Evolutionary conservation across 1,140 invertebrate species (phyloP).

Genomic region (Pollicipes pollicipes): DNA sequence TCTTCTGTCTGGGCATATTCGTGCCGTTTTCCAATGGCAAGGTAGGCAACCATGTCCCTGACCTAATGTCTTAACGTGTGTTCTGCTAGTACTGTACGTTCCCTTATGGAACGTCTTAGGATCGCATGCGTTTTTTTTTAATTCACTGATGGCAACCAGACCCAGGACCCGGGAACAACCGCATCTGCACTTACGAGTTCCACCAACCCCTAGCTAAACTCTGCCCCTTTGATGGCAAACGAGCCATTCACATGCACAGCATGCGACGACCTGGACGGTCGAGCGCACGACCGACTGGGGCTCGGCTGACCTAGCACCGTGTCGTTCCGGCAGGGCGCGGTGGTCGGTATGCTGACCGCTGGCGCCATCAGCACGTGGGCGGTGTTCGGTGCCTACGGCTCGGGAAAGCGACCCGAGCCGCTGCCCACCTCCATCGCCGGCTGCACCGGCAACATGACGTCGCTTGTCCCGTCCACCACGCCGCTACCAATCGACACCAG

Average conservation of each 20-base stretch:
- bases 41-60: background rate
- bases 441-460: constrained; percentile 9
- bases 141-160: too few relatives aligned
- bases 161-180: too few relatives aligned
- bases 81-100: too few relatives aligned
- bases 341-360: background rate
- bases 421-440: constrained; percentile 6
- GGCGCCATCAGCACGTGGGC: background rate
- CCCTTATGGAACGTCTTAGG: too few relatives aligned
- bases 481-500: background rate
- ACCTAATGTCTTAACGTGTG: too few relatives aligned
- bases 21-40: constrained; percentile 38
- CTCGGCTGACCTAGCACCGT: background rate
- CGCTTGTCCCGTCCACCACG: constrained; percentile 5
- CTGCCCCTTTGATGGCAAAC: too few relatives aligned
- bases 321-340: background rate
- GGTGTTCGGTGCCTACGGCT: background rate
- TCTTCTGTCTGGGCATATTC: constrained; percentile 60
- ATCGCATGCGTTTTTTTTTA: too few relatives aligned
- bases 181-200: too few relatives aligned
- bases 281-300: too few relatives aligned
- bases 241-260: too few relatives aligned
- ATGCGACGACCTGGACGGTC: too few relatives aligned
- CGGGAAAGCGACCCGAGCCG: background rate
- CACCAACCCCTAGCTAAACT: too few relatives aligned